Evolutionary conservation across 2,888 invertebrate genomes (phyloP).

Genomic region (Tiphia femorata): DNA sequence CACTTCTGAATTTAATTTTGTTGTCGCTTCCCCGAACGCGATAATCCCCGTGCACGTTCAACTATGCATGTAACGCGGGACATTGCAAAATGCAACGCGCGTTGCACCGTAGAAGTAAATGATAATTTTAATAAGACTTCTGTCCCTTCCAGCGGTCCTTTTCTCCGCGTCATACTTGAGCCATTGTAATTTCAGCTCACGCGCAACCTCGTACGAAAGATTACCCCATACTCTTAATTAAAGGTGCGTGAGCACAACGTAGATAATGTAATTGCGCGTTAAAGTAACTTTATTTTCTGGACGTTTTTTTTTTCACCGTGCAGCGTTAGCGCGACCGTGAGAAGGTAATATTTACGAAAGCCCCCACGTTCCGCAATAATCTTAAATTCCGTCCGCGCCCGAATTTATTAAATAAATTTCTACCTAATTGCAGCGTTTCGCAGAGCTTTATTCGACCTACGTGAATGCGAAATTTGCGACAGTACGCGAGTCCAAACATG

Average conservation of each 20-base stretch:
- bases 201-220: conserved; percentile 15
- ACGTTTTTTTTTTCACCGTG: too few species aligned
- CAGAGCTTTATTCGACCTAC: conserved; percentile 21
- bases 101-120: too few species aligned
- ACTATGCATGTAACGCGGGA: too few species aligned
- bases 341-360: conserved; percentile 22
- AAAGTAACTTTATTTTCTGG: conserved; percentile 13
- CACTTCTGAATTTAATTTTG: too few species aligned
- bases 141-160: background rate
- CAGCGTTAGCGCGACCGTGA: conserved; percentile 1
- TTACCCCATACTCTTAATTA: conserved; percentile 29
- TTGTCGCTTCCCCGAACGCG: too few species aligned
- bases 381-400: conserved; percentile 26
- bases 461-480: conserved; percentile 20
- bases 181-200: conserved; percentile 16
- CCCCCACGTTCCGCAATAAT: conserved; percentile 22
- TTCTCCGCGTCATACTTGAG: background rate
- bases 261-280: conserved; percentile 21
- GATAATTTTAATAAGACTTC: too few species aligned
- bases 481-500: too few species aligned
- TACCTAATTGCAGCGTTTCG: conserved; percentile 28
- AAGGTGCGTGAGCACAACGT: conserved; percentile 10
- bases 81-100: too few species aligned
- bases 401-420: conserved; percentile 27
- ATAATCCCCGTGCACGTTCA: too few species aligned